Evolutionary conservation across 1,140 invertebrate genomes (phyloP).

Genomic region (Kradibia gibbosae): DNA sequence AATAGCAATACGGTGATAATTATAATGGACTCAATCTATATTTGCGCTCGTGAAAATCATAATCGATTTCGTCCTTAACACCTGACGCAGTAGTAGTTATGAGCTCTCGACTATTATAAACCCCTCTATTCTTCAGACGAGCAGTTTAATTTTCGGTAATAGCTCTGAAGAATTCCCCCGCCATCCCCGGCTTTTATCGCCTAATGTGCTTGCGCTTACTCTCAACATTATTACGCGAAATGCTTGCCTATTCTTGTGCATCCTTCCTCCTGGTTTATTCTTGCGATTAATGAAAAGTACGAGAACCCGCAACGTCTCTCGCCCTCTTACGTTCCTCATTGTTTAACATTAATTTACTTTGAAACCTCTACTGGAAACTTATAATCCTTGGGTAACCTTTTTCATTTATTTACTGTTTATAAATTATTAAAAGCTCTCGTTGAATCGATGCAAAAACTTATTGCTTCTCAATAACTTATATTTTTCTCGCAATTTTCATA

Average conservation of each 20-base stretch:
- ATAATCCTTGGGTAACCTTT: constrained; percentile 11
- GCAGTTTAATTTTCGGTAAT: constrained; percentile 47
- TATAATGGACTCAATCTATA: constrained; percentile 3
- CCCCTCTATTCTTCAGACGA: not conserved
- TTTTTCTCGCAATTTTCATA: too few species aligned
- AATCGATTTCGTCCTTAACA: constrained; percentile 18
- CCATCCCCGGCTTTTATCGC: constrained; percentile 35
- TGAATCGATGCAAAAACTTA: too few species aligned
- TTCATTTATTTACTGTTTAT: not conserved
- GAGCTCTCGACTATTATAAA: not conserved
- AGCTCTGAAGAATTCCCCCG: constrained; percentile 32
- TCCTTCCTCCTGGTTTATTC: constrained; percentile 29
- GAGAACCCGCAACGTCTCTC: constrained; percentile 44
- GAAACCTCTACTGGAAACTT: constrained; percentile 44
- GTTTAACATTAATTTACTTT: constrained; percentile 52
- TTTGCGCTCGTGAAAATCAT: constrained; percentile 23
- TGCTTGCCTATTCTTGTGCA: constrained; percentile 1
- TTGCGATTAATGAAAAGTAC: constrained; percentile 48
- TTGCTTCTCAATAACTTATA: too few species aligned
- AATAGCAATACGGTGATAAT: not conserved
- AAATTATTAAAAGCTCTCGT: constrained; percentile 14
- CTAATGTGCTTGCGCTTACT: constrained; percentile 38
- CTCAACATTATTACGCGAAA: constrained; percentile 47
- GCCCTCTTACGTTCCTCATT: constrained; percentile 35
- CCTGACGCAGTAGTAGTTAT: not conserved